Evolutionary conservation across 2,888 invertebrate species (phyloP), one percentile per base, ranked within the genome.

Genomic region (Pegoplata infirma): DNA sequence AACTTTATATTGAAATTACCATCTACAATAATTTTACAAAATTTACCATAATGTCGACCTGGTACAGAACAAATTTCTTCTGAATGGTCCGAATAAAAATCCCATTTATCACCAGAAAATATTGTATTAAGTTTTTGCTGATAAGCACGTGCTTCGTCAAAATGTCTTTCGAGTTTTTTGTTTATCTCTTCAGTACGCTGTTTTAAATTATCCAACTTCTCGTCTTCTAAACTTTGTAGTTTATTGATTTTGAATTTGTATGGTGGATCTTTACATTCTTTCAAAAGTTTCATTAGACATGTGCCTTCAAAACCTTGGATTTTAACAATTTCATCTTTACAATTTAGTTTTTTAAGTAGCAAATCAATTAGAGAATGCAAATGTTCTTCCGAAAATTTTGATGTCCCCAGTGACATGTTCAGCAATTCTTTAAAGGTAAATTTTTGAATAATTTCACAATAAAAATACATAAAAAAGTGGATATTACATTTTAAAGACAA

Each of bases 1-100:
- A 88, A 67, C 23, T 87, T 88, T 53, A 83, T 83, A 63, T 86
- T 82, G n/a, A 89, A 88, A 19, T 82, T 80, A 28, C 77, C 58
- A 61, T 87, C 85, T 14, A 81, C 74, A 0, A 85, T 72, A 53
- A 89, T 81, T 5, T 82, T 80, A 58, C 87, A 87, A 12, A 86
- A 85, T 1, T 88, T 81, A 7, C 83, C 81, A 55, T 85, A 85
- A 2, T 83, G 79, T 59, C 82, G 82, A 49, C 86, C 85, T 36
- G 86, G 87, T 0, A 84, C 67, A 2, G 83, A 82, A 68, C 86
- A 88, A 0, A 85, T 82, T 58, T 87, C 87, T 58, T 89, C 89
- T 12, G 84, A 83, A 12, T 74, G 10, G 3, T 40, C 17, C 3
- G 67, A 8, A 46, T 83, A 76, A n/a, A 82, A 80, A 3, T 82